phyloP scores from a whole-genome alignment of 2,113 vertebrate species.

The Pantherophis guttatus region DNA sequence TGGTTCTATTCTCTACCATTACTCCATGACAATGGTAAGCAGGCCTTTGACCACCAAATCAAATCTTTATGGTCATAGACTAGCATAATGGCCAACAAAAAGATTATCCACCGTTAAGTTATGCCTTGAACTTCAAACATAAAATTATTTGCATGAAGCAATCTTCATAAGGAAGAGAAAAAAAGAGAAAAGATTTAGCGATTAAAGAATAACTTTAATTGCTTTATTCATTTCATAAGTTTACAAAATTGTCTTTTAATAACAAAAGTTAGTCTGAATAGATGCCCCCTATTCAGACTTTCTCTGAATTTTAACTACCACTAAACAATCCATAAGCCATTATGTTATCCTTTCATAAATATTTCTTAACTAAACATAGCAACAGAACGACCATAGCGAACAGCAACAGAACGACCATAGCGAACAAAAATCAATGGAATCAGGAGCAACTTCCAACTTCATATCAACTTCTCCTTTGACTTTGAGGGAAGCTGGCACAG shows the following conservation, averaged over 20 bases:
- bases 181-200: too few relatives aligned
- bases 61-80: neutral
- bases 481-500: neutral
- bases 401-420: too few relatives aligned
- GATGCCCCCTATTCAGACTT: neutral
- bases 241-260: neutral
- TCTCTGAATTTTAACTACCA: neutral
- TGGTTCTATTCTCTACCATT: neutral
- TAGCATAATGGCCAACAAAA: neutral
- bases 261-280: neutral
- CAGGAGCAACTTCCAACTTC: neutral
- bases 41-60: neutral
- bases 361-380: neutral
- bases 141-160: neutral
- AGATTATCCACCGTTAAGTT: neutral
- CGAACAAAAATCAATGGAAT: neutral
- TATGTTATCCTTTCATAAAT: neutral
- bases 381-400: neutral
- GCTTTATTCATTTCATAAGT: neutral
- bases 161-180: neutral
- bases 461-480: neutral
- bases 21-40: neutral
- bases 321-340: neutral
- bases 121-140: neutral
- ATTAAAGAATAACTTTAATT: neutral